Percentiles rank a stretch among this genome's conserved stretches.
Evolutionary conservation across 1,140 invertebrate genomes (phyloP).

Genomic region (Capitella teleta): DNA sequence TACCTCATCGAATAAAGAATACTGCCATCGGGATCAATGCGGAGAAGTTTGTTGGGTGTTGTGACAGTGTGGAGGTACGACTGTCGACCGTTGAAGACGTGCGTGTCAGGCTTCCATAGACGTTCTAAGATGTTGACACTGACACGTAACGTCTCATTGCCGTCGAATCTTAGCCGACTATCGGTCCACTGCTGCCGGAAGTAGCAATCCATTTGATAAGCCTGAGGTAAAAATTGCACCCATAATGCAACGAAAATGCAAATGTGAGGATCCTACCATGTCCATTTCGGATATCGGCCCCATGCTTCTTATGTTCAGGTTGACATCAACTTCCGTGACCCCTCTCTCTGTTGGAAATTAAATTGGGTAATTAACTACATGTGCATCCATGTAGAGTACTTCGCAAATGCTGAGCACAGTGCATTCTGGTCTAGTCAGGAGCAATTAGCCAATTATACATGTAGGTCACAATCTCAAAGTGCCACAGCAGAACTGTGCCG

Average conservation of each 20-base stretch:
- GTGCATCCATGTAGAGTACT: no score
- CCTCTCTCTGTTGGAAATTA: no score
- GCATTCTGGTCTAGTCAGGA: no score
- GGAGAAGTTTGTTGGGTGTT: slow-evolving; percentile 81
- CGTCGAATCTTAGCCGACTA: slow-evolving; percentile 37
- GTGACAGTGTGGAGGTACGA: slow-evolving; percentile 92
- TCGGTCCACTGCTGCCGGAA: slow-evolving; percentile 63
- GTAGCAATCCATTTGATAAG: slow-evolving; percentile 94
- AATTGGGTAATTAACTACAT: no score
- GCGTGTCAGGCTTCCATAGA: slow-evolving; percentile 92
- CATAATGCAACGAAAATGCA: no score
- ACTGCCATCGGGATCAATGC: slow-evolving; percentile 69
- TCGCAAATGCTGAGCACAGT: no score
- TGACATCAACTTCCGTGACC: slow-evolving; percentile 78
- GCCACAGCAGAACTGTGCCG: no score
- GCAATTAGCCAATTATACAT: no score
- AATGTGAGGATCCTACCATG: no score
- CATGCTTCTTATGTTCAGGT: slow-evolving; percentile 87
- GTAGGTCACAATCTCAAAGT: no score
- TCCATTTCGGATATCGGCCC: slow-evolving; percentile 89
- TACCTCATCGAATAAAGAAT: slow-evolving; percentile 92
- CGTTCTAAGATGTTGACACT: slow-evolving; percentile 43
- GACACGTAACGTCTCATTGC: slow-evolving; percentile 31
- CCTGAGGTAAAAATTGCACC: no score
- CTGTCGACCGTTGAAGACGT: slow-evolving; percentile 84